phyloP scores from a whole-genome alignment of 2,113 vertebrate species.

The Anoplopoma fimbria region DNA sequence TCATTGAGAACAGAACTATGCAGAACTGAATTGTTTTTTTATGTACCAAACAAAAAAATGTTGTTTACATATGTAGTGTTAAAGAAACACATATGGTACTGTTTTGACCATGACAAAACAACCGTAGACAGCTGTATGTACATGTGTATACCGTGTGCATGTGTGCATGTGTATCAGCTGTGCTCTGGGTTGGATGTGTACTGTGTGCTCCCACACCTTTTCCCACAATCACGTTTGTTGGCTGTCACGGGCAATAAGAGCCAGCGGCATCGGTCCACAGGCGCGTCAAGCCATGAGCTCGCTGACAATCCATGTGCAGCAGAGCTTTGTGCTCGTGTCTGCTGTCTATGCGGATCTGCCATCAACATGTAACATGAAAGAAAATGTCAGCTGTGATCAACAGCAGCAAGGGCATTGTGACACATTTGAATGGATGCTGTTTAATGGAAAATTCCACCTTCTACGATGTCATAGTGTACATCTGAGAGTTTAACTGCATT shows the following conservation, averaged over 20 bases:
- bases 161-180: background rate
- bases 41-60: background rate
- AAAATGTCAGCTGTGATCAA: constrained; percentile 42
- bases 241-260: constrained; percentile 49
- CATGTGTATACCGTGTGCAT: background rate
- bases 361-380: constrained; percentile 45
- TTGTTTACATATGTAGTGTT: background rate
- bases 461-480: background rate
- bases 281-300: constrained; percentile 52
- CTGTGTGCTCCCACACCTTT: constrained; percentile 15
- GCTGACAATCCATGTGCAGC: constrained; percentile 41
- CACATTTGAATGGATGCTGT: background rate
- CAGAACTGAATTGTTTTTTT: background rate
- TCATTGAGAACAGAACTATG: background rate
- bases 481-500: background rate
- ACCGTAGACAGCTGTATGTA: background rate
- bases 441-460: constrained; percentile 2
- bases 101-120: background rate
- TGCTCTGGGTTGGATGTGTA: background rate
- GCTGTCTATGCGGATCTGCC: constrained; percentile 49
- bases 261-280: constrained; percentile 26
- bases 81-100: background rate
- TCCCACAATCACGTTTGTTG: constrained; percentile 27
- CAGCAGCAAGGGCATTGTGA: constrained; percentile 21
- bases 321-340: constrained; percentile 16